Conservation (phyloP, 1,140 invertebrate species). For the Pristionchus pacificus region DNA sequence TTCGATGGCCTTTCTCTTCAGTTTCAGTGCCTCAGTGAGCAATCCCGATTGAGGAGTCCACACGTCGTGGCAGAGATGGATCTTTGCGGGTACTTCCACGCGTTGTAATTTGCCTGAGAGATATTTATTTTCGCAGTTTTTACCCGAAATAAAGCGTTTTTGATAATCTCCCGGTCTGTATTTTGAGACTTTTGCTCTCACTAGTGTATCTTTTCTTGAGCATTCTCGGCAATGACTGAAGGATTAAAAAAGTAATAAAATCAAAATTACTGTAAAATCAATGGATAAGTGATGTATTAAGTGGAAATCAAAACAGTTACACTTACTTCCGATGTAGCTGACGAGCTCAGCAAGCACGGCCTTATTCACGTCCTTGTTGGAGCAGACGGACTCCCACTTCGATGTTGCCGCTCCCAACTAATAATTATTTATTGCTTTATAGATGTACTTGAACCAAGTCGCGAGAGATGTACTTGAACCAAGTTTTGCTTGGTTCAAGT, state of each 20-base stretch:
- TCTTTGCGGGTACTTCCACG: slow-evolving; percentile 85
- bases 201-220: too few relatives aligned
- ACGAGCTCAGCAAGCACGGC: slow-evolving; percentile 48
- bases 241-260: slow-evolving; percentile 3
- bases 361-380: slow-evolving; percentile 44
- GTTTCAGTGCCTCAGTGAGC: slow-evolving; percentile 92
- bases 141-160: too few relatives aligned
- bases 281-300: too few relatives aligned
- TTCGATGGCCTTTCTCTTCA: slow-evolving; percentile 90
- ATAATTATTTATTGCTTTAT: slow-evolving; percentile 31
- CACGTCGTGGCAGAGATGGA: slow-evolving; percentile 79
- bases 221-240: too few relatives aligned
- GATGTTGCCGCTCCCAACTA: slow-evolving; percentile 45
- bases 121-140: neutral
- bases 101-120: slow-evolving; percentile 64
- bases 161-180: too few relatives aligned
- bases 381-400: slow-evolving; percentile 47
- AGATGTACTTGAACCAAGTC: slow-evolving; percentile 3
- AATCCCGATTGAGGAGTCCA: slow-evolving; percentile 94
- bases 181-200: too few relatives aligned
- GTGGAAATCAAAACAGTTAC: slow-evolving; percentile 9
- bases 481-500: slow-evolving; percentile 15
- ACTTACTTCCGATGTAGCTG: slow-evolving; percentile 40
- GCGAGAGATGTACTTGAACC: neutral
- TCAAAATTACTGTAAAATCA: slow-evolving; percentile 7